These are phyloP conservation scores for Galagoides demidoff DNA, from an alignment of 2,797 vertebrate genomes.

Conservation along the genomic window DNA sequence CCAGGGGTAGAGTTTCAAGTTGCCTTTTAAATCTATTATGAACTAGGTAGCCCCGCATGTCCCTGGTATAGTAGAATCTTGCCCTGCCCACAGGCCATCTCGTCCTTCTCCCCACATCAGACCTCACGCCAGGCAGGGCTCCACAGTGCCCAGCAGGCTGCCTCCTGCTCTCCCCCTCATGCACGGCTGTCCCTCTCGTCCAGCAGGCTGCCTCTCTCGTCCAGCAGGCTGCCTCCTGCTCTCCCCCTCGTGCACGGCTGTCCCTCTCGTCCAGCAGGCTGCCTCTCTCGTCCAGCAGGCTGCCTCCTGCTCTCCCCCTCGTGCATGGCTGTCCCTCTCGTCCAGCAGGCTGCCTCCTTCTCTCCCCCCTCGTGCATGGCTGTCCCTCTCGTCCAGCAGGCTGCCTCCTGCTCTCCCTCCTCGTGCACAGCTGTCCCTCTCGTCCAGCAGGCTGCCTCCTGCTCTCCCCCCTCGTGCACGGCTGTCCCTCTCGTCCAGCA, in stretches of 20 bases:
- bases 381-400: background rate
- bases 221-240: too few species aligned
- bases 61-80: too few species aligned
- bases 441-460: background rate
- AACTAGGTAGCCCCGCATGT: too few species aligned
- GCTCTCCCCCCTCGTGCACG: background rate
- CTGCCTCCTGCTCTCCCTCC: background rate
- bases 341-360: background rate
- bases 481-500: background rate
- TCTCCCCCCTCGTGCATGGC: background rate
- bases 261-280: too few species aligned
- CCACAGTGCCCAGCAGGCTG: accelerated
- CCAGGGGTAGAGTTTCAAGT: background rate
- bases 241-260: too few species aligned
- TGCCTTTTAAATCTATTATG: background rate
- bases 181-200: background rate
- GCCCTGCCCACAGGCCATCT: accelerated
- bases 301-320: background rate
- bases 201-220: too few species aligned
- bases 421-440: background rate
- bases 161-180: background rate
- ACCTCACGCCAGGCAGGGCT: too few species aligned
- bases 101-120: background rate
- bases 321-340: background rate
- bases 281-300: accelerated